phyloP scores from a whole-genome alignment of 2,797 vertebrate genomes.

The Arctocebus calabarensis region DNA sequence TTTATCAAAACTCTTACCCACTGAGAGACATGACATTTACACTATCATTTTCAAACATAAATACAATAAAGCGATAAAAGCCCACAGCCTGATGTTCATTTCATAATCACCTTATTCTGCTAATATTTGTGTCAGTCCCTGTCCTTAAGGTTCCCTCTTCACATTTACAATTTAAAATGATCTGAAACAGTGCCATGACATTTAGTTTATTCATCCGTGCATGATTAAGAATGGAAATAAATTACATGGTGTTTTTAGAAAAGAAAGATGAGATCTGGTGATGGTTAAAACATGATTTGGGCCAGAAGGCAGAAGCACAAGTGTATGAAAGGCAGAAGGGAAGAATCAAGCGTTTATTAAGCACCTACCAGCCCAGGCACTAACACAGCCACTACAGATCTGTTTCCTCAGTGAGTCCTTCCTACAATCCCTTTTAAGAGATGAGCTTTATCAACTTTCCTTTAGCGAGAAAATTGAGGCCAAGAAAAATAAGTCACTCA shows the following conservation, averaged over 20 bases:
- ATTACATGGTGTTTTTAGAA: slow-evolving; percentile 6
- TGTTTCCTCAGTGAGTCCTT: not conserved
- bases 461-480: not conserved
- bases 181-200: not conserved
- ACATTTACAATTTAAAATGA: not conserved
- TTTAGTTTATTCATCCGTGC: not conserved
- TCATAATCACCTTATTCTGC: slow-evolving; percentile 10
- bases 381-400: not conserved
- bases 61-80: not conserved
- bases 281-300: not conserved
- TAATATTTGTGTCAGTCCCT: not conserved
- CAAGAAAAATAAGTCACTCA: not conserved
- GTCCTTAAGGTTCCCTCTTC: not conserved
- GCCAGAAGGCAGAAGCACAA: not conserved
- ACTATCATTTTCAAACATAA: not conserved
- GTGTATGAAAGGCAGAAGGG: not conserved
- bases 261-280: not conserved
- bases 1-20: slow-evolving; percentile 39
- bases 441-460: not conserved
- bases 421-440: not conserved
- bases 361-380: not conserved
- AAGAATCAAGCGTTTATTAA: not conserved
- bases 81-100: not conserved
- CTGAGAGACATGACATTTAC: not conserved
- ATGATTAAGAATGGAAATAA: not conserved